Evolutionary conservation across 2,888 invertebrate species (phyloP).

Genomic region (Pollenia griseotomentosa): DNA sequence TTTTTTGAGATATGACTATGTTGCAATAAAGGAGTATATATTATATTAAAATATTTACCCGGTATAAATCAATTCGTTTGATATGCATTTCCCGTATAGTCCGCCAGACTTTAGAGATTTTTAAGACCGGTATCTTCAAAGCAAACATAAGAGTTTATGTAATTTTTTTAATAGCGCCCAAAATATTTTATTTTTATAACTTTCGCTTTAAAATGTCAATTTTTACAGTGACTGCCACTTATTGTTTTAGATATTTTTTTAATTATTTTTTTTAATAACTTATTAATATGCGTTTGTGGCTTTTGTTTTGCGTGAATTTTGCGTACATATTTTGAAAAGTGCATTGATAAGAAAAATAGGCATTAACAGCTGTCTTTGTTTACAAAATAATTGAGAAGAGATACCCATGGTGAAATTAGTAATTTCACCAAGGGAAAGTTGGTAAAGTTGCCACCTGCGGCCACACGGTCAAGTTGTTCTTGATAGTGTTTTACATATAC

Average conservation of each 20-base stretch:
- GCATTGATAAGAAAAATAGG: neutral
- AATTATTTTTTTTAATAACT: too few species aligned
- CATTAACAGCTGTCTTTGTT: conserved; percentile 38
- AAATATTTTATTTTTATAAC: neutral
- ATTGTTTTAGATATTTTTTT: neutral
- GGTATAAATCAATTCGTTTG: conserved; percentile 76
- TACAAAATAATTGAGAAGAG: neutral
- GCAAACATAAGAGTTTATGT: conserved; percentile 63
- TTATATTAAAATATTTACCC: conserved; percentile 65
- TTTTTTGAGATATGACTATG: too few species aligned
- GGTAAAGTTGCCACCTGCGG: too few species aligned
- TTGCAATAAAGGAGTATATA: neutral
- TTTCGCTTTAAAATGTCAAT: neutral
- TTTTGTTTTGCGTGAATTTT: neutral
- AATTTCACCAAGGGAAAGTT: too few species aligned
- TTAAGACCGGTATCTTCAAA: conserved; percentile 42
- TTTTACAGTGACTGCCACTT: neutral
- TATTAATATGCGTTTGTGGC: neutral
- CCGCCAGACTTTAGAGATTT: neutral
- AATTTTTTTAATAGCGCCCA: conserved; percentile 10
- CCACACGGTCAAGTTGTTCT: too few species aligned
- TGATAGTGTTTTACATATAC: too few species aligned
- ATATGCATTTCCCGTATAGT: conserved; percentile 73
- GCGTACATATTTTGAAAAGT: too few species aligned
- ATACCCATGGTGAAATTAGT: neutral